Evolutionary conservation across 2,797 vertebrate genomes (phyloP).

Genomic region (Sebastiscus albofasciatus): DNA sequence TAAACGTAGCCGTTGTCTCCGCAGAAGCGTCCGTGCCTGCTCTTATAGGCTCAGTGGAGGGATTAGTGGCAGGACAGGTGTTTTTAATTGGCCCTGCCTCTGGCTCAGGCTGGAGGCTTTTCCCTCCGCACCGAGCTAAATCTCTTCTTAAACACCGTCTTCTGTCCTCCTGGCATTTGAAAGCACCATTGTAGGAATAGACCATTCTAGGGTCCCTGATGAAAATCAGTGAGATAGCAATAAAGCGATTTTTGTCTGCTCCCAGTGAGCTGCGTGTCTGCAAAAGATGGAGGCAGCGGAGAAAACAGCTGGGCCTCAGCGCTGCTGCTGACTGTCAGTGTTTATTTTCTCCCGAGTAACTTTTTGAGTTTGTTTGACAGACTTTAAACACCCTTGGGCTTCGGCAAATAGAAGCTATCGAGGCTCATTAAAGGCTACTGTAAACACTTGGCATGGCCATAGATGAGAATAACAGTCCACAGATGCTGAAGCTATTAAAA

Average conservation of each 20-base stretch:
- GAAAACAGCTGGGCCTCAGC: conserved; percentile 5
- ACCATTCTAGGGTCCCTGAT: neutral
- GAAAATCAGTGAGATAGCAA: neutral
- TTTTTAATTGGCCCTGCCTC: conserved; percentile 60
- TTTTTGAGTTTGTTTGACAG: conserved; percentile 56
- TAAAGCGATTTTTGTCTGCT: neutral
- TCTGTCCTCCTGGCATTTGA: conserved; percentile 12
- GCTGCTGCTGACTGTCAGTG: conserved; percentile 11
- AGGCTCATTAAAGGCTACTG: conserved; percentile 24
- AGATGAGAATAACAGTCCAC: conserved; percentile 4
- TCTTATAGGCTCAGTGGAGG: conserved; percentile 21
- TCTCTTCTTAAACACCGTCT: conserved; percentile 4
- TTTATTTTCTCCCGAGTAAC: conserved; percentile 52
- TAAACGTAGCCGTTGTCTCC: conserved; percentile 9
- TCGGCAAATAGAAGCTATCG: neutral
- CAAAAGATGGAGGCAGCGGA: conserved; percentile 1
- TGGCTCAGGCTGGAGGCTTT: conserved; percentile 24
- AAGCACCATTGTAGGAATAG: neutral
- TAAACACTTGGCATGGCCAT: conserved; percentile 41
- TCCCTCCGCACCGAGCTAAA: conserved; percentile 21
- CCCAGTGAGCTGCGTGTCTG: neutral
- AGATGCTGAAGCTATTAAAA: conserved; percentile 1
- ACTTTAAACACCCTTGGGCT: conserved; percentile 29
- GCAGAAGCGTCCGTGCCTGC: neutral
- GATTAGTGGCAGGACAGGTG: conserved; percentile 65